These are phyloP conservation scores for Drosophila nigrodunni DNA, from an alignment of 1,140 invertebrate species.

Conservation along the genomic window DNA sequence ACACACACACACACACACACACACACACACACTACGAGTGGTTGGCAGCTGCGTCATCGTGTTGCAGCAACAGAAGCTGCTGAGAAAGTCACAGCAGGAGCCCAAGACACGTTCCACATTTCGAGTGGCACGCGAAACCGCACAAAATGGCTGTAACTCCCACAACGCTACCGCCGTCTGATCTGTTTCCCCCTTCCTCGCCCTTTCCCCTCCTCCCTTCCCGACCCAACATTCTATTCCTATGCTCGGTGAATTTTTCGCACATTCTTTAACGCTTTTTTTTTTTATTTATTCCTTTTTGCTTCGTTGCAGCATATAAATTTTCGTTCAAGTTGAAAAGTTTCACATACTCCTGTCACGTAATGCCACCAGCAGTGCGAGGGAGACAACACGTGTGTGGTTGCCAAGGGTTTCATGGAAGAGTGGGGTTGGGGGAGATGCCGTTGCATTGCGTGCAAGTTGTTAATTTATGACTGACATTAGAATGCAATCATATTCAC, in stretches of 20 bases:
- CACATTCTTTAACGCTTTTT: conserved; percentile 51
- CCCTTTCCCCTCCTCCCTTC: not conserved
- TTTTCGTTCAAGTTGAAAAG: conserved; percentile 79
- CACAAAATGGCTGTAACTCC: conserved; percentile 57
- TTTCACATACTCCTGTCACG: conserved; percentile 81
- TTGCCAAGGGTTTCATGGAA: no score
- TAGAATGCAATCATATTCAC: conserved; percentile 82
- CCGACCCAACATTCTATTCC: not conserved
- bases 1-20: not conserved
- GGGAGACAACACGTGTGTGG: not conserved
- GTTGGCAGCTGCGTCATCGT: conserved; percentile 40
- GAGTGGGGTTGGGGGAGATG: not conserved
- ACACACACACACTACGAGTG: conserved; percentile 7
- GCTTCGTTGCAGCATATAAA: conserved; percentile 75
- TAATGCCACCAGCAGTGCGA: conserved; percentile 41
- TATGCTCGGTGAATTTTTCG: conserved; percentile 58
- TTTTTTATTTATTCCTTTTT: conserved; percentile 6
- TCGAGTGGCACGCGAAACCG: conserved; percentile 75
- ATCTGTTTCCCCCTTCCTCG: conserved; percentile 13
- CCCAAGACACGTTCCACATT: conserved; percentile 68
- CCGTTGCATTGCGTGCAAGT: conserved; percentile 42
- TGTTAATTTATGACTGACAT: conserved; percentile 79
- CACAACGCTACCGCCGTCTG: conserved; percentile 31
- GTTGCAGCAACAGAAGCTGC: conserved; percentile 23
- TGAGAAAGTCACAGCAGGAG: conserved; percentile 32